Conservation (phyloP, 2,797 vertebrate species). For the Pangasius krempfi region DNA sequence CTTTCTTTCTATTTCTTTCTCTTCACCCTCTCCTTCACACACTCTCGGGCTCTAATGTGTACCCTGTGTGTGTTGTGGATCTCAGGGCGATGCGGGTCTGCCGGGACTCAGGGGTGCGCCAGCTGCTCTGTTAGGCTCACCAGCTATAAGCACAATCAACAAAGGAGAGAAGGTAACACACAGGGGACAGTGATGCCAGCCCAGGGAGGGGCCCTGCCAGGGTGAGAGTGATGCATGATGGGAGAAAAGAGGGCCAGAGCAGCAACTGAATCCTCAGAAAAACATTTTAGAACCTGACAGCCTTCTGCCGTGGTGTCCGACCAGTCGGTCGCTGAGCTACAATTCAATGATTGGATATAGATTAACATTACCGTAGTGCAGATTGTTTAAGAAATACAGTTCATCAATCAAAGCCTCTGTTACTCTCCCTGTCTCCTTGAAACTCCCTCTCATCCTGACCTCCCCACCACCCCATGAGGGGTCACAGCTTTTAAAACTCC, state of each 20-base stretch:
- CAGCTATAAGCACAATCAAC: slow-evolving; percentile 76
- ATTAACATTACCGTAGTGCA: not conserved
- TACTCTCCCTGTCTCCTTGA: slow-evolving; percentile 31
- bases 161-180: slow-evolving; percentile 82
- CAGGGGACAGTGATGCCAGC: slow-evolving; percentile 58
- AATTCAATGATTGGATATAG: not conserved
- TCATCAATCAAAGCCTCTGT: slow-evolving; percentile 29
- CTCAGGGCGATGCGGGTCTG: slow-evolving; percentile 79
- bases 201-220: slow-evolving; percentile 42
- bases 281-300: not conserved
- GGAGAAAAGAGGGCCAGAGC: slow-evolving; percentile 22
- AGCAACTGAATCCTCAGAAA: slow-evolving; percentile 22
- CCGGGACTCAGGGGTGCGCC: slow-evolving; percentile 75
- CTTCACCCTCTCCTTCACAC: slow-evolving; percentile 13
- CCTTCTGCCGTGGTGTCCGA: not conserved
- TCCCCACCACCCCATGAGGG: slow-evolving; percentile 42
- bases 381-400: slow-evolving; percentile 10
- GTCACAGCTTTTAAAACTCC: slow-evolving; percentile 52
- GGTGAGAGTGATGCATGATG: slow-evolving; percentile 41
- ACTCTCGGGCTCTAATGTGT: slow-evolving; percentile 65
- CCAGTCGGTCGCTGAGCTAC: not conserved
- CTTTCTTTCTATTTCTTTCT: not conserved
- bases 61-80: slow-evolving; percentile 70
- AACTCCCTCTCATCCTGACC: slow-evolving; percentile 45
- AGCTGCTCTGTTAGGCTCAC: slow-evolving; percentile 65